Evolutionary conservation across 2,113 vertebrate genomes (phyloP).

Genomic region (Cheirogaleus medius): DNA sequence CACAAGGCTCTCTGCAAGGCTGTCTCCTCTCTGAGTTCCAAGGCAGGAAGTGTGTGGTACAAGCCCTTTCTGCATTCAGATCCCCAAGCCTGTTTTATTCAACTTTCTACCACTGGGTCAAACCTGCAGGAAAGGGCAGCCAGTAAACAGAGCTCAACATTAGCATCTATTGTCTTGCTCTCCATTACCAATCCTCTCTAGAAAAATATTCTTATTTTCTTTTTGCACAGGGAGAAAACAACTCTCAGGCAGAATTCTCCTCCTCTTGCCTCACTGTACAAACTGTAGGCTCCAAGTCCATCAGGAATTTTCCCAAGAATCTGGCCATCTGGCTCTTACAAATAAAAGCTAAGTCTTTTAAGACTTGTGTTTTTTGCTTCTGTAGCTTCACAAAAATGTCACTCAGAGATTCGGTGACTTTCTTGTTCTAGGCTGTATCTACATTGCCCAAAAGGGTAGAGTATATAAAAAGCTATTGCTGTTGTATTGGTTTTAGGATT

Average conservation of each 20-base stretch:
- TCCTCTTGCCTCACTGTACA: not conserved
- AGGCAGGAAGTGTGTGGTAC: not conserved
- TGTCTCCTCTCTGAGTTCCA: not conserved
- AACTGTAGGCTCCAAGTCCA: not conserved
- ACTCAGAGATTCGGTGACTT: not conserved
- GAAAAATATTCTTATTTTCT: not conserved
- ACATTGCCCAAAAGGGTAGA: not conserved
- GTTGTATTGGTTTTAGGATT: not conserved
- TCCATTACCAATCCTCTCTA: not conserved
- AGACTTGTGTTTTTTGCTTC: not conserved
- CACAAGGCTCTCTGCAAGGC: too few species aligned
- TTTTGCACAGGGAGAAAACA: not conserved
- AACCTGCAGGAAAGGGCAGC: not conserved
- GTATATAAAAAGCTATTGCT: not conserved
- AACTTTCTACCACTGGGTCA: not conserved
- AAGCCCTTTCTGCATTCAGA: not conserved
- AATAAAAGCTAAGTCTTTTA: not conserved
- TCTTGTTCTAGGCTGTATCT: not conserved
- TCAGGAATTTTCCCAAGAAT: not conserved
- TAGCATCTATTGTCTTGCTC: not conserved
- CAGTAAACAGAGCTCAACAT: not conserved
- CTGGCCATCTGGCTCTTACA: not conserved
- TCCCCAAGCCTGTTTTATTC: not conserved
- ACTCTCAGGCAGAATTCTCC: not conserved
- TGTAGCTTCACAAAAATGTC: not conserved